Evolutionary conservation across 2,113 vertebrate genomes (phyloP), one percentile per base, ranked within the genome.

Genomic region (Naja naja): DNA sequence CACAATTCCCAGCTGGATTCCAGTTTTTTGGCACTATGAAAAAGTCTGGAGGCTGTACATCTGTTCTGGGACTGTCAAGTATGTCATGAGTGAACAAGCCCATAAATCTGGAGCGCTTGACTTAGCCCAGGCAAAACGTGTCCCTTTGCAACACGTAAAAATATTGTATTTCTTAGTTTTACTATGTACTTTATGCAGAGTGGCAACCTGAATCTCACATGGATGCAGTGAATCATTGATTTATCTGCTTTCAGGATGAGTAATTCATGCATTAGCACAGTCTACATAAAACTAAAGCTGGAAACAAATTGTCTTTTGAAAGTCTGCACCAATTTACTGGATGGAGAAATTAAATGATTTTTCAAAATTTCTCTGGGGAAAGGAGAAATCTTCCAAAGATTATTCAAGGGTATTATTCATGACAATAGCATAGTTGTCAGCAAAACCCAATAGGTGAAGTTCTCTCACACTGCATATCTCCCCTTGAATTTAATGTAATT

Each of bases 61-160:
- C 96, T 96, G 96, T 93, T 97, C 94, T 0, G 10, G 89, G 95
- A 93, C 96, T 96, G 96, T 93, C 96, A 97, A 95, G 95, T 96
- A 96, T 93, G 93, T 93, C 81, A 93, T 87, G 2, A 96, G 95
- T 94, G 95, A 94, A 95, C 94, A 94, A 96, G 64, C 86, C 81
- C 89, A 52, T 18, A 92, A 94, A 95, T 93, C 86, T 95, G 69
- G 94, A 96, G 94, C 93, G 93, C 91, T 95, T 94, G 90, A 88
- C 85, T 95, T 90, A 43, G 69, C 55, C 88, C 53, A 93, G 92
- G 87, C 95, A 43, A 91, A 92, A 25, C n/a, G 49, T 90, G 91
- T 52, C 0, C 0, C 25, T 90, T 94, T 95, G 91, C 92, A 89
- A 14, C 88, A 89, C 43, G 14, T 43, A 85, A 89, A 3, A 58